Base-by-base conservation (phyloP, 2,797 vertebrate species). In the Ctenopoma kingsleyae region DNA sequence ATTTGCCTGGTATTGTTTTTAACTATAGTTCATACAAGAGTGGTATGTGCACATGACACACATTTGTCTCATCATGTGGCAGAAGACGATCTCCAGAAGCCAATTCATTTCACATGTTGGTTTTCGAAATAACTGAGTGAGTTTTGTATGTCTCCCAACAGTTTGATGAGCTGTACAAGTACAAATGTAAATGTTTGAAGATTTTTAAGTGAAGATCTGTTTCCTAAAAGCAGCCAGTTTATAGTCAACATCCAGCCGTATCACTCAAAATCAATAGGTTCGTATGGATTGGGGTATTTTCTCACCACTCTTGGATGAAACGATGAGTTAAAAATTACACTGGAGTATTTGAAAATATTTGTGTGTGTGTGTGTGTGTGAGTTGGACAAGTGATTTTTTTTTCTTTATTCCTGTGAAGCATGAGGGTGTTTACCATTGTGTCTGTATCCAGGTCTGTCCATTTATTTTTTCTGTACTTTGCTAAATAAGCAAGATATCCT, bases 1-100 rank as follows among this genome's bases (percentile, higher is more conserved):
- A 83, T 87, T 46, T 88, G 85, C 91, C 82, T 85, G 65, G 85
- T 83, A 70, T 88, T 77, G 68, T 92, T 94, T 95, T 95, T 86
- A 94, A 82, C 76, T 86, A 78, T 90, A 75, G 76, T 93, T 92
- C 87, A 77, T 82, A 56, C 78, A 84, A 85, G 87, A 91, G 90
- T 90, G 80, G 80, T 58, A 55, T 20, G 19, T 57, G 17, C 48
- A 38, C 54, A 35, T 15, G 17, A 43, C 11, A 5, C 68, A 51
- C 51, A 36, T 30, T 48, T 41, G n/a, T 67, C 59, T 25, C 6
- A 13, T 22, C 20, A 30, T 41, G 27, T 27, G 27, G 58, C 60
- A 27, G 41, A 17, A 38, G 17, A 41, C 5, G 3, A 13, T 38
- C 36, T 10, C 36, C 36, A 13, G 15, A 38, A 51, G 40, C 23